Conservation (phyloP, 2,797 vertebrate species). For the Macropus fuliginosus region DNA sequence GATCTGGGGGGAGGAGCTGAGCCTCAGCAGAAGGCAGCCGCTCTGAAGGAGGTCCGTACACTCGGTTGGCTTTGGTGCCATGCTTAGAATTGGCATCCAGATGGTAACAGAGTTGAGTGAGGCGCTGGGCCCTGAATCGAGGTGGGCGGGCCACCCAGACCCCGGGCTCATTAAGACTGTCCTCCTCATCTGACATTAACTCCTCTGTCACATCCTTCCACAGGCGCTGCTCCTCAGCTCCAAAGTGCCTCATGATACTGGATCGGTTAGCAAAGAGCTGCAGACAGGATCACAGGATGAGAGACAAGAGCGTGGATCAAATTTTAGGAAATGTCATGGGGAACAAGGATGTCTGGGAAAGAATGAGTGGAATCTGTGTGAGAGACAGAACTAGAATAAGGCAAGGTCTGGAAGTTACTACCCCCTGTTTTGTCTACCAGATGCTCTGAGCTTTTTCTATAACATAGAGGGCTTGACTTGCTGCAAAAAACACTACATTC, state of each 20-base stretch:
- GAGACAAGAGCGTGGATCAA: conserved; percentile 1
- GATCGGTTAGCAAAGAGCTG: conserved; percentile 86
- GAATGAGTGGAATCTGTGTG: not conserved
- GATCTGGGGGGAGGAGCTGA: conserved; percentile 80
- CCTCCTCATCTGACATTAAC: conserved; percentile 86
- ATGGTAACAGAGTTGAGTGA: conserved; percentile 84
- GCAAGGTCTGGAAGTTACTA: not conserved
- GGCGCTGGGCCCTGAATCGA: conserved; percentile 81
- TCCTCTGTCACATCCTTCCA: conserved; percentile 85
- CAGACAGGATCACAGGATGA: conserved; percentile 19
- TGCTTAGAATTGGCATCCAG: conserved; percentile 85
- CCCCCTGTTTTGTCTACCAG: not conserved
- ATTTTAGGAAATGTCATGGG: not conserved
- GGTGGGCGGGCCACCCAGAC: conserved; percentile 86
- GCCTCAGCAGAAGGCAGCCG: conserved; percentile 82
- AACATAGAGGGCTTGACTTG: not conserved
- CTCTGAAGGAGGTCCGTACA: conserved; percentile 83
- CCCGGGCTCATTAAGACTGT: conserved; percentile 83
- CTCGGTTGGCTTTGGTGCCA: conserved; percentile 83
- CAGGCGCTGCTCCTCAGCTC: conserved; percentile 81
- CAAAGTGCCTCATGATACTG: conserved; percentile 82
- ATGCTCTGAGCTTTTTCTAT: not conserved
- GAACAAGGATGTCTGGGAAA: not conserved
- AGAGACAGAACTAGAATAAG: not conserved
- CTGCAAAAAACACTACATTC: not conserved